phyloP scores from a whole-genome alignment of 2,797 vertebrate species.

The Cyclura pinguis region DNA sequence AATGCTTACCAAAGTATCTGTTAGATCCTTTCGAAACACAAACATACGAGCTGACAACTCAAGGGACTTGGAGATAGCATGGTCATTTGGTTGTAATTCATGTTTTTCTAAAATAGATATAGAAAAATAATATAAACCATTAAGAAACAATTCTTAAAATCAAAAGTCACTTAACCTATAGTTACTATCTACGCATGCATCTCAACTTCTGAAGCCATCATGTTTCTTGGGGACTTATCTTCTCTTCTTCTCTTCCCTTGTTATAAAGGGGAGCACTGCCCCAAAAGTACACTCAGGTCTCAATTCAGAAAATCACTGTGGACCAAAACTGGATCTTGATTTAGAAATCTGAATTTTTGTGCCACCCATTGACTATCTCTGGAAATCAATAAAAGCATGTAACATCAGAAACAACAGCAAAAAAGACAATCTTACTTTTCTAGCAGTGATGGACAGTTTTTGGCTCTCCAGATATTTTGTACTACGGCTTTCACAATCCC shows the following conservation, averaged over 20 bases:
- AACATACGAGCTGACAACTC: conserved; percentile 89
- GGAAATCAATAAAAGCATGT: background rate
- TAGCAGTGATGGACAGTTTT: background rate
- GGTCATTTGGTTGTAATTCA: conserved; percentile 89
- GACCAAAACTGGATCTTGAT: background rate
- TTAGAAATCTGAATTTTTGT: background rate
- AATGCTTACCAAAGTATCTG: conserved; percentile 88
- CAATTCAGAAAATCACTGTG: background rate
- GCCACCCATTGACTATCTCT: background rate
- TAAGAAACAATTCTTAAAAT: conserved; percentile 20
- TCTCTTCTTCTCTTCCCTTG: background rate
- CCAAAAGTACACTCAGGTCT: background rate
- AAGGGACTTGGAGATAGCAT: conserved; percentile 87
- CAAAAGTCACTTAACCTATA: conserved; percentile 20
- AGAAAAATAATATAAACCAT: conserved; percentile 35
- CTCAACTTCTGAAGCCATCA: background rate
- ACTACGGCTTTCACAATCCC: background rate
- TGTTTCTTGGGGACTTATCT: background rate
- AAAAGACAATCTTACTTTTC: background rate
- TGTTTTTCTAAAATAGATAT: conserved; percentile 82
- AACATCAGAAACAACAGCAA: background rate
- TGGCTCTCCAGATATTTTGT: background rate
- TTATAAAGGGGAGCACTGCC: background rate
- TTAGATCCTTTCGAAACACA: conserved; percentile 90
- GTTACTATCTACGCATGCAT: background rate